Evolutionary conservation across 2,797 vertebrate genomes (phyloP), one percentile per base, ranked within the genome.

Genomic region (Vireo griseus): DNA sequence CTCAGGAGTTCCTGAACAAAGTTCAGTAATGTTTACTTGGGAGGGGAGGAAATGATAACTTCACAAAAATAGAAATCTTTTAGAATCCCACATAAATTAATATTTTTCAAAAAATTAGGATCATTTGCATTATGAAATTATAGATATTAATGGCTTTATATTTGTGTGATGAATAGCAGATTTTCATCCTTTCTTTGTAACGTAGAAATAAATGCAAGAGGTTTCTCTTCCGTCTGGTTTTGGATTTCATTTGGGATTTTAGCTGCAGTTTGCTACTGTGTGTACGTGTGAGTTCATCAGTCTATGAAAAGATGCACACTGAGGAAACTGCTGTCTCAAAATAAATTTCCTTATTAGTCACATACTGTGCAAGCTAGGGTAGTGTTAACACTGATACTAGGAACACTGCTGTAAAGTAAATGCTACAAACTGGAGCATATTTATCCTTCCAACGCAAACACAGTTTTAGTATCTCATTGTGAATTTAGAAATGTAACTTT

Each of bases 331-430:
- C 47, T 76, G n/a, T 80, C 90, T 96, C 52, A 71, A 95, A 95
- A 91, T 86, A 94, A 90, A 96, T 97, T 74, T 96, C 22, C 42
- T 93, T 96, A 93, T 95, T 94, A 95, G 54, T 66, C 47, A 67
- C 66, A 67, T 28, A 52, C 83, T 95, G 73, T 66, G 58, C 33
- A 73, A 95, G 17, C 40, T 29, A 80, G 20, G 19, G 55, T 40
- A 86, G 31, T 25, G 66, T 66, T 86, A 86, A 89, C 35, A 47
- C 48, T 5, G 2, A 24, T 79, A 13, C 21, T 54, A 83, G n/a
- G 47, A 65, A 45, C 48, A 35, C 44, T 80, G 79, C 68, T n/a
- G 61, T 51, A 87, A 58, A 55, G 65, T 33, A 54, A 91, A 47
- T 40, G 16, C 16, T 93, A 57, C 6, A 48, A 42, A 82, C 14